A percentile compares a stretch with the other conserved stretches of the same genome.
These are phyloP conservation scores for Elgaria multicarinata DNA, from an alignment of 2,113 vertebrate species.

Conservation along the genomic window DNA sequence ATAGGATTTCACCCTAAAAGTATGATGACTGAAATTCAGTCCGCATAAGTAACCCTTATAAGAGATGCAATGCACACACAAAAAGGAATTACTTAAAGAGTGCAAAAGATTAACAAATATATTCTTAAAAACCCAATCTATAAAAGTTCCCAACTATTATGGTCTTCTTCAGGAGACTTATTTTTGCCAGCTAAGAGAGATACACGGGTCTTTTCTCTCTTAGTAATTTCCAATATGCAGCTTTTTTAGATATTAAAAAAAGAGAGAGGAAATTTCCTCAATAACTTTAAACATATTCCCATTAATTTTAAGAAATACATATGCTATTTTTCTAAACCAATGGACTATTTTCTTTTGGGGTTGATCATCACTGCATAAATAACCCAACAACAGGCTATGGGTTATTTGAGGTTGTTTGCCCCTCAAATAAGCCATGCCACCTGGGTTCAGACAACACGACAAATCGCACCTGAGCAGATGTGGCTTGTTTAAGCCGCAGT, in stretches of 20 bases:
- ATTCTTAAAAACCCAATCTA: background rate
- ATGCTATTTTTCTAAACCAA: background rate
- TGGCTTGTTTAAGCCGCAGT: no score
- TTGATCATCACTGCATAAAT: no score
- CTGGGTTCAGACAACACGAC: no score
- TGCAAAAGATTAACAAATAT: background rate
- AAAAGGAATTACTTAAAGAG: background rate
- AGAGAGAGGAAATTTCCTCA: background rate
- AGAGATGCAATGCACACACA: background rate
- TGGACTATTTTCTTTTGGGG: background rate
- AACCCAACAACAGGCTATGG: no score
- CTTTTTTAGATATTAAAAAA: background rate
- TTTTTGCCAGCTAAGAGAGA: background rate
- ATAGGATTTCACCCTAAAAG: no score
- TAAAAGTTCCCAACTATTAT: background rate
- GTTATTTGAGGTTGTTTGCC: no score
- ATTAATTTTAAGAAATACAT: background rate
- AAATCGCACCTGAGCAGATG: no score
- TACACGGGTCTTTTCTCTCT: background rate
- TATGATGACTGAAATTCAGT: background rate
- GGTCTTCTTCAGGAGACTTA: background rate
- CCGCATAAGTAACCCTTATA: background rate
- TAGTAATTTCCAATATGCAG: background rate
- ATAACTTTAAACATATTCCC: background rate
- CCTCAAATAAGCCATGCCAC: no score